Evolutionary conservation across 2,888 invertebrate genomes (phyloP).

Genomic region (Parnassius smintheus): DNA sequence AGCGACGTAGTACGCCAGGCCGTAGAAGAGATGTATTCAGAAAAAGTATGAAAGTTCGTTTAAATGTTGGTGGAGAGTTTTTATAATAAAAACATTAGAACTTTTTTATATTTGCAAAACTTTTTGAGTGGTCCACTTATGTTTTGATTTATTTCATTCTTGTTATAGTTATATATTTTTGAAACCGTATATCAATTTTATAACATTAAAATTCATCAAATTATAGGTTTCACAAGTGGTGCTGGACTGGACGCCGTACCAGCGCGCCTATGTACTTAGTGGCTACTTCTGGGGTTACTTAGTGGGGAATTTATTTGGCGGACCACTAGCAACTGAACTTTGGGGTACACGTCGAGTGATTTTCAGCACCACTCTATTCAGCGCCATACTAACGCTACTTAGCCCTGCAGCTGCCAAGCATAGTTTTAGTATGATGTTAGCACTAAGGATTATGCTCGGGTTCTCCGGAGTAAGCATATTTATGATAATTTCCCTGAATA

Average conservation of each 20-base stretch:
- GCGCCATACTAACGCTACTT: slow-evolving; percentile 68
- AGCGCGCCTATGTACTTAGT: slow-evolving; percentile 77
- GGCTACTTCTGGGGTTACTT: slow-evolving; percentile 82
- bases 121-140: too few species aligned
- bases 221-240: slow-evolving; percentile 30
- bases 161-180: too few species aligned
- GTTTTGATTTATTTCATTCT: too few species aligned
- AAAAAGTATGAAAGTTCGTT: too few species aligned
- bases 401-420: slow-evolving; percentile 71
- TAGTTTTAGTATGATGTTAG: slow-evolving; percentile 66
- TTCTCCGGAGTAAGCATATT: slow-evolving; percentile 70
- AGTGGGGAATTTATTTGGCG: slow-evolving; percentile 74
- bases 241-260: slow-evolving; percentile 65
- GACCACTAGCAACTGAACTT: slow-evolving; percentile 69
- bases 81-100: too few species aligned
- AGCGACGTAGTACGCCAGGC: too few species aligned
- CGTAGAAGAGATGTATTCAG: too few species aligned
- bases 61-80: too few species aligned
- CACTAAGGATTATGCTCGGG: slow-evolving; percentile 72
- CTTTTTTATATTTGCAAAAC: too few species aligned
- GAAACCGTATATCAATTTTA: too few species aligned
- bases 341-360: slow-evolving; percentile 71
- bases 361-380: slow-evolving; percentile 55
- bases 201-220: background rate
- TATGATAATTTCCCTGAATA: background rate